Evolutionary conservation across 2,888 invertebrate genomes (phyloP), one percentile per base, ranked within the genome.

Genomic region (Sphecodes monilicornis): DNA sequence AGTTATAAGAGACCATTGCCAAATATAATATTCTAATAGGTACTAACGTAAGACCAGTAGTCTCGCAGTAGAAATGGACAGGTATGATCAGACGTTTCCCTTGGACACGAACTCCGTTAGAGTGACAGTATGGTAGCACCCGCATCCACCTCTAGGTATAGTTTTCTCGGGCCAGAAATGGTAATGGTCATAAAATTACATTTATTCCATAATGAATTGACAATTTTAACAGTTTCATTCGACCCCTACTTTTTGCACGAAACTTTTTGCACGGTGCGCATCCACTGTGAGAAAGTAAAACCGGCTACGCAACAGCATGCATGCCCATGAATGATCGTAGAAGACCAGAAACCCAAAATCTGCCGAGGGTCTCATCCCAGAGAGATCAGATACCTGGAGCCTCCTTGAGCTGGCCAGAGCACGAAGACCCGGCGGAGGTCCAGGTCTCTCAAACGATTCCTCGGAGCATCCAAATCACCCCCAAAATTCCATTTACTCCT

Each of bases 401-500:
- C 16, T 60, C 29, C 29, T 60, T 6, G 57, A 26, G 57, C 29
- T 60, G 29, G 60, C 60, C 29, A 16, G n/a, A 18, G 11, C 36
- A n/a, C 36, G 36, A 68, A 39, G 39, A 68, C 39, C 13, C 66
- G 66, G 3, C 36, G 39, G 22, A 39, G 64, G 36, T 68, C 68
- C 39, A 39, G 36, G 39, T 39, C 39, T 29, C 26, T 70, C n/a
- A 69, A 74, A 64, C 76, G 84, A 60, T 77, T 70, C 41, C 70
- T 26, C 64, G 22, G n/a, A 70, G 69, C 77, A 75, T 82, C 72
- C 60, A 71, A 78, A 82, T 82, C 84, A 82, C 50, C 78, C 84
- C 74, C 71, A 6, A 78, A 84, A 84, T 82, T 82, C 82, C 75
- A 82, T 84, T 78, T 82, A 32, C 64, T 71, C 82, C 75, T 72